Evolutionary conservation across 2,797 vertebrate species (phyloP), one percentile per base, ranked within the genome.

Genomic region (Sphaeramia orbicularis): DNA sequence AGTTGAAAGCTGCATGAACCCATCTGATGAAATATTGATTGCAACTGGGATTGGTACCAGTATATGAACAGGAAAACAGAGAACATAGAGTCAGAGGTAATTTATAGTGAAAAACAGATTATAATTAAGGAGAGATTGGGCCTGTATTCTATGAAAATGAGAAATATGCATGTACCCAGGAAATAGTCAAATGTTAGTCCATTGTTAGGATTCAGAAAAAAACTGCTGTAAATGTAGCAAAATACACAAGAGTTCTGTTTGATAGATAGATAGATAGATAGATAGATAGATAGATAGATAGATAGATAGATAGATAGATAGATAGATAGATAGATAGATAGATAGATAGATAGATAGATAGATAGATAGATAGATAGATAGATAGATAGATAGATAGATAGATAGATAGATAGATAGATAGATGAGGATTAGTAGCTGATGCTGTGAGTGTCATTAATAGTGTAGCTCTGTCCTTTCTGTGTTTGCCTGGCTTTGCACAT

Each of bases 401-500:
- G 77, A 80, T 66, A 74, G 76, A 86, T 78, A 74, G 71, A 83
- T 74, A 64, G 76, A 86, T 76, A 74, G 83, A 84, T 83, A 66
- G 80, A 80, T 78, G 24, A 35, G 76, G 89, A 91, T 83, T 79
- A 86, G 75, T 40, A 76, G 73, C 66, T 63, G 74, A 78, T 69
- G 81, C 71, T 86, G 56, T 84, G 80, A 89, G 85, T 87, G 87
- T 88, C 85, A 87, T 91, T 91, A 90, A 91, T 90, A 89, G 88
- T 89, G 90, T 90, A 88, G 86, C 85, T 90, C 84, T 85, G 86
- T 91, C 90, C 89, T 91, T 91, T 92, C 88, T 79, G 80, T 92
- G 92, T 94, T 94, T 93, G 93, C 90, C 90, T 92, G 88, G 90
- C 92, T 92, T 93, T 92, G 91, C 92, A 93, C 92, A 93, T 90